These are phyloP conservation scores for Drosophila buzzatii DNA, from an alignment of 2,888 invertebrate genomes.

Conservation along the genomic window DNA sequence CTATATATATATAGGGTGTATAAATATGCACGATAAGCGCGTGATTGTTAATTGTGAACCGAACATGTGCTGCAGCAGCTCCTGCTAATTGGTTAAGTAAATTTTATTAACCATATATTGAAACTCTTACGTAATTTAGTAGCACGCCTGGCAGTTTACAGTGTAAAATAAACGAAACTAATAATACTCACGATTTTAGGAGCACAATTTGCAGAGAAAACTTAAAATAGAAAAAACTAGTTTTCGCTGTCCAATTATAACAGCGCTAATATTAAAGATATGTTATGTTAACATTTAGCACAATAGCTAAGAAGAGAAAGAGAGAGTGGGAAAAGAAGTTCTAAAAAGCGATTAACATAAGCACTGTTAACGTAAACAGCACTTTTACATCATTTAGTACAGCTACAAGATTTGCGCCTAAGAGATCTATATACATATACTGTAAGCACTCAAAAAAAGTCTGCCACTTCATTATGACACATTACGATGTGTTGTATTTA, in stretches of 20 bases:
- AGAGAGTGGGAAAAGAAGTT: not conserved
- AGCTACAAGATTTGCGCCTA: not conserved
- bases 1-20: not conserved
- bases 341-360: not conserved
- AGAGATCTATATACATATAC: not conserved
- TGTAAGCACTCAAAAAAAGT: not conserved
- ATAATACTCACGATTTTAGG: not conserved
- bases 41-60: conserved; percentile 16
- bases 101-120: not conserved
- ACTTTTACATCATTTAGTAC: not conserved
- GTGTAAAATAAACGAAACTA: not conserved
- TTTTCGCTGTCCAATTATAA: not conserved
- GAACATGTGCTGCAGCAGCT: not conserved
- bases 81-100: conserved; percentile 27
- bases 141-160: not conserved
- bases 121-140: conserved; percentile 22
- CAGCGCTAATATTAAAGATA: not conserved
- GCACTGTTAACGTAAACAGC: not conserved
- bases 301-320: not conserved
- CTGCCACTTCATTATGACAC: conserved; percentile 2
- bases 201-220: not conserved
- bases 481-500: not conserved
- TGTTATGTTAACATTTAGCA: conserved; percentile 4
- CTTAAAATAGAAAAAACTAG: not conserved
- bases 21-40: conserved; percentile 14